These are phyloP conservation scores for Manacus vitellinus DNA, from an alignment of 2,113 vertebrate species.

Conservation along the genomic window DNA sequence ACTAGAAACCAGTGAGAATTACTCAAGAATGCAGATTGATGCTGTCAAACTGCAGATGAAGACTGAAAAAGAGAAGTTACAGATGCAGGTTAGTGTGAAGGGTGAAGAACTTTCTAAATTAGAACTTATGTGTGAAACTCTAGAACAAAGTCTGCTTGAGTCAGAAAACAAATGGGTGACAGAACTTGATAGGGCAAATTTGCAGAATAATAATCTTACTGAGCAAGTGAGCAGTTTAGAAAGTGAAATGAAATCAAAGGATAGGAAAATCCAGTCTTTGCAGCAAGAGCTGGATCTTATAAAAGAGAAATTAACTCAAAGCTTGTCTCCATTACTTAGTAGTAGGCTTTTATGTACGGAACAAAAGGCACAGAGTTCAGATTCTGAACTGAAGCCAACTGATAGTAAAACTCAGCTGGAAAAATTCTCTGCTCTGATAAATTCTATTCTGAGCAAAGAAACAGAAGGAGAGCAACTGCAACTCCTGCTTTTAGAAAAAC, in stretches of 20 bases:
- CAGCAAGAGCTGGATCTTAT: conserved; percentile 80
- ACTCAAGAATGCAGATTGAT: conserved; percentile 68
- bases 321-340: conserved; percentile 63
- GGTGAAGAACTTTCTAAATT: conserved; percentile 76
- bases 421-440: conserved; percentile 65
- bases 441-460: conserved; percentile 75
- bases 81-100: conserved; percentile 88
- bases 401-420: conserved; percentile 75
- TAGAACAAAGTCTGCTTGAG: conserved; percentile 80
- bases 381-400: conserved; percentile 21
- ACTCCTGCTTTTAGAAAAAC: conserved; percentile 66
- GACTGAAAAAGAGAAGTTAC: conserved; percentile 80
- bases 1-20: conserved; percentile 69
- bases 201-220: conserved; percentile 73
- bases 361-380: conserved; percentile 55
- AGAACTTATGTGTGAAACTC: conserved; percentile 72
- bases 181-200: conserved; percentile 77
- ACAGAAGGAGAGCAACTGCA: conserved; percentile 62
- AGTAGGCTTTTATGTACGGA: conserved; percentile 74
- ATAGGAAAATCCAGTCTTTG: conserved; percentile 78
- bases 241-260: conserved; percentile 78
- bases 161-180: conserved; percentile 82
- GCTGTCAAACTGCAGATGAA: conserved; percentile 60
- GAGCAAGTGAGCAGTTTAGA: conserved; percentile 76
- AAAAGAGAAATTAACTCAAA: conserved; percentile 76